Percentiles rank a stretch among this genome's conserved stretches.
phyloP scores from a whole-genome alignment of 1,140 invertebrate genomes.

The Aphelenchoides avenae region DNA sequence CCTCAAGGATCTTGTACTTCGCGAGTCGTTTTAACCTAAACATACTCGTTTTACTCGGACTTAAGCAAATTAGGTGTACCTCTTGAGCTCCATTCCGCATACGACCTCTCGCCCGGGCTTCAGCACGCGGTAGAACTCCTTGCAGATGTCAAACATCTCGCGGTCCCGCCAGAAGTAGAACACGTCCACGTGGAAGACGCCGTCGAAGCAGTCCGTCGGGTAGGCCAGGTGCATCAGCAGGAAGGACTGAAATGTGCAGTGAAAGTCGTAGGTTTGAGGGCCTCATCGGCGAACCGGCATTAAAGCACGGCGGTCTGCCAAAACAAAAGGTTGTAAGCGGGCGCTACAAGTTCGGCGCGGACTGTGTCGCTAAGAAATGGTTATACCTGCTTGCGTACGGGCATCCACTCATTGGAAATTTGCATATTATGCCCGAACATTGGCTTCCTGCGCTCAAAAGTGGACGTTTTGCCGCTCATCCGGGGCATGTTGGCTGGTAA shows the following conservation, averaged over 20 bases:
- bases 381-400: too few relatives aligned
- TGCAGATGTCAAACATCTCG: slow-evolving; percentile 8
- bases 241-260: slow-evolving; percentile 18
- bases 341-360: too few relatives aligned
- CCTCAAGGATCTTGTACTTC: slow-evolving; percentile 13
- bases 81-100: slow-evolving; percentile 33
- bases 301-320: neutral
- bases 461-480: too few relatives aligned
- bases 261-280: too few relatives aligned
- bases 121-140: slow-evolving; percentile 27
- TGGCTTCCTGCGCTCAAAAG: too few relatives aligned
- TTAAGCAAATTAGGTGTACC: slow-evolving; percentile 5
- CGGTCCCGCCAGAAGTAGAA: slow-evolving; percentile 32
- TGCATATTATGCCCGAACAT: too few relatives aligned
- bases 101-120: slow-evolving; percentile 23
- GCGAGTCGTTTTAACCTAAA: slow-evolving; percentile 30
- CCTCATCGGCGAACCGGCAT: slow-evolving; percentile 11
- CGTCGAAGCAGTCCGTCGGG: slow-evolving; percentile 29
- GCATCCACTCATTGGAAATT: too few relatives aligned
- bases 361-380: too few relatives aligned
- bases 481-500: too few relatives aligned
- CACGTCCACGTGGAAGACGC: slow-evolving; percentile 35
- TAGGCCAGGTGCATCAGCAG: slow-evolving; percentile 27
- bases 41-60: slow-evolving; percentile 32
- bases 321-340: too few relatives aligned